Evolutionary conservation across 1,140 invertebrate genomes (phyloP).

Genomic region (Zelostemma sp.): DNA sequence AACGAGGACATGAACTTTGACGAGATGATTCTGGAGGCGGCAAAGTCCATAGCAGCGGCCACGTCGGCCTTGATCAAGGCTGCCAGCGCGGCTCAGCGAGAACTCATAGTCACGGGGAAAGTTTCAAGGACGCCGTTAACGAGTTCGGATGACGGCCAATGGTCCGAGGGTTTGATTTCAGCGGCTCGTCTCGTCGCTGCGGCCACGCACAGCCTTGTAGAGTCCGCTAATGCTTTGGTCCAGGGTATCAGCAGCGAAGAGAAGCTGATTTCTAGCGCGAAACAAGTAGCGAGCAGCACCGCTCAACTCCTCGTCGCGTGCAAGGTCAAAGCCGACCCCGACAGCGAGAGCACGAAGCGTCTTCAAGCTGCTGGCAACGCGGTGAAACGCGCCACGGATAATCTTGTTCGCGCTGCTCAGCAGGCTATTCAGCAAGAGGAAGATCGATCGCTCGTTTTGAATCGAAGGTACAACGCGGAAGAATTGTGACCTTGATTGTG

Average conservation of each 20-base stretch:
- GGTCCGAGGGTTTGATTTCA: constrained; percentile 98
- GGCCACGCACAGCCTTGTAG: constrained; percentile 96
- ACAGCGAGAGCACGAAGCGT: constrained; percentile 92
- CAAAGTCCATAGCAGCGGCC: constrained; percentile 97
- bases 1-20: constrained; percentile 97
- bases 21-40: constrained; percentile 98
- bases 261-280: constrained; percentile 95
- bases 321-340: constrained; percentile 97
- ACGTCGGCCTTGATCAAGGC: constrained; percentile 97
- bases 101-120: constrained; percentile 86
- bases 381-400: constrained; percentile 97
- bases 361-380: constrained; percentile 96
- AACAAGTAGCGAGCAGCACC: constrained; percentile 97
- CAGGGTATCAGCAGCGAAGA: constrained; percentile 92
- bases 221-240: constrained; percentile 96
- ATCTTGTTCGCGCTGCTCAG: constrained; percentile 93
- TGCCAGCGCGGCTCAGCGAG: constrained; percentile 94
- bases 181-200: constrained; percentile 96
- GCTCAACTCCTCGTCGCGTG: constrained; percentile 97
- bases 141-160: constrained; percentile 96
- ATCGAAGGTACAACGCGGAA: constrained; percentile 68
- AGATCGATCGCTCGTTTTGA: constrained; percentile 89
- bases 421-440: constrained; percentile 94
- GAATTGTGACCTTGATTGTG: no score
- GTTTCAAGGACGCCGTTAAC: constrained; percentile 83